Base-by-base conservation (phyloP, 2,888 invertebrate genomes). In the Lasioglossum figueresi region DNA sequence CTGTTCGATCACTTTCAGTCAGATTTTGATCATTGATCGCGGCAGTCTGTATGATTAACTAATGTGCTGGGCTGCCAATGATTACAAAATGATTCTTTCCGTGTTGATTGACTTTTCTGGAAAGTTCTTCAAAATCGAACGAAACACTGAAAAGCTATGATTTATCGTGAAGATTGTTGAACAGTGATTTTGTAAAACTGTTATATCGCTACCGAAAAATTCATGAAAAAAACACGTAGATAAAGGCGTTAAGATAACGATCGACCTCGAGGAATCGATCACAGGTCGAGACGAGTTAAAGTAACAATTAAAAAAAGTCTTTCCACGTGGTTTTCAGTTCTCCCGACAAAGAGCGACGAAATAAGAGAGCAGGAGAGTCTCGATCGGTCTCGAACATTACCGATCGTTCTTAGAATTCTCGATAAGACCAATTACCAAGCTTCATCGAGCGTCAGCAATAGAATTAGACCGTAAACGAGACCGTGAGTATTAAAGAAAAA, bases 331-430 rank as follows among this genome's bases (percentile, higher is more conserved):
- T 43, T 52, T 71, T 34, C 73, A 73, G 48, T 76, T 83, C 77
- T 59, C n/a, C 40, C 63, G n/a, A 16, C 37, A 40, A 73, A 68
- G 40, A 31, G 19, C 19, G 63, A n/a, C 23, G 48, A 40, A 74
- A 59, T 27, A 74, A 83, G 84, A 84, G 84, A 83, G 84, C 83
- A 19, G 59, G 34, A 70, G 73, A 23, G 70, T 48, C 74, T 43
- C 76, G 40, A 34, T 34, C 56, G 0, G 31, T 14, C 68, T 68
- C n/a, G 56, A 6, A 34, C 19, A 3, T 10, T 19, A 31, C 31
- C 48, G 23, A 19, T 31, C 4, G 31, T 10, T 48, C 23, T 31
- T 0, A 5, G 31, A 48, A 1, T 8, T 8, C 31, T 31, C 1
- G 45, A 23, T 34, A 10, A 27, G 19, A 8, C 19, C 6, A 31